These are phyloP conservation scores for Paramormyrops kingsleyae DNA, from an alignment of 2,113 vertebrate species.

Conservation along the genomic window DNA sequence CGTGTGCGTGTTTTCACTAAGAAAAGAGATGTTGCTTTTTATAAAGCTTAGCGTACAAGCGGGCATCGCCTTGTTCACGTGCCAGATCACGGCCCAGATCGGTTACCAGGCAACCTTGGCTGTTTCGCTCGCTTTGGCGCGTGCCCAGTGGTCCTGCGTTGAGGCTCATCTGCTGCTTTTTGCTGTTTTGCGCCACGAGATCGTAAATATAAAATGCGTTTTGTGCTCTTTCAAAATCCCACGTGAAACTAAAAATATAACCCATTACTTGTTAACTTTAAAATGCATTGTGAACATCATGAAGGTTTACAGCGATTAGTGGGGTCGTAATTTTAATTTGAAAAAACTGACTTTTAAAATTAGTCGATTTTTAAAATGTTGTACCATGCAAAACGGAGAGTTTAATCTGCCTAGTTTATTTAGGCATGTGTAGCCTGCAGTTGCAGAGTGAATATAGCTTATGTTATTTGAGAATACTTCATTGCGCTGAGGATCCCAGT, in stretches of 20 bases:
- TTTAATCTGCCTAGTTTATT: not conserved
- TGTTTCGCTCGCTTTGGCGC: not conserved
- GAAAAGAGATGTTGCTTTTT: not conserved
- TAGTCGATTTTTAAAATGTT: not conserved
- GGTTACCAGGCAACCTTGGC: slow-evolving; percentile 12
- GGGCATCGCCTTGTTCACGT: not conserved
- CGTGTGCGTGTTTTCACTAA: not conserved
- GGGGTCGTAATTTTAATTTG: not conserved
- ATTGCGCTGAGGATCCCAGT: not conserved
- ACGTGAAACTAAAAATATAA: not conserved
- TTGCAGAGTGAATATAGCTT: not conserved
- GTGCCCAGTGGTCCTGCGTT: slow-evolving; percentile 24
- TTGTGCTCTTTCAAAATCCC: not conserved
- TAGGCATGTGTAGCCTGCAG: not conserved
- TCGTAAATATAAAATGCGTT: not conserved
- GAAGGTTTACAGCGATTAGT: not conserved
- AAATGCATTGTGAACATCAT: not conserved
- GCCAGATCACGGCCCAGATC: slow-evolving; percentile 3
- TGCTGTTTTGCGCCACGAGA: not conserved
- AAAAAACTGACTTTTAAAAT: not conserved
- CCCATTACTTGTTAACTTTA: not conserved
- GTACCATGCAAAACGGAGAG: not conserved
- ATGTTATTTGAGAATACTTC: not conserved
- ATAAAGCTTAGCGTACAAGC: not conserved
- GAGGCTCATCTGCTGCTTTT: slow-evolving; percentile 19